Base-by-base conservation (phyloP, 2,888 invertebrate genomes). In the Macrostomum cliftonense region DNA sequence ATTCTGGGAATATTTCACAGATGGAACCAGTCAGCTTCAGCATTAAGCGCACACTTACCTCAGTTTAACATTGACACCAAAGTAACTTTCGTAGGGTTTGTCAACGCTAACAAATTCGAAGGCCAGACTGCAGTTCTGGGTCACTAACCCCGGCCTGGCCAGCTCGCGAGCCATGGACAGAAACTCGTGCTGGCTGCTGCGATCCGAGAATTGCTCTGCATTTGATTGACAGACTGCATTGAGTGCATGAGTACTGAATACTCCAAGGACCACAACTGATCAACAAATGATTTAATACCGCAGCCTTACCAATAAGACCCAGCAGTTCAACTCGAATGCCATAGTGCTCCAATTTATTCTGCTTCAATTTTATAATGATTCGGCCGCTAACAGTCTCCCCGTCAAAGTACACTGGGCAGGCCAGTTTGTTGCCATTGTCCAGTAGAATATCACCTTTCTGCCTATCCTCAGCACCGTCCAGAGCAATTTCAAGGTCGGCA, bases 51-150 rank as follows among this genome's bases (percentile, higher is more conserved):
- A n/a, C n/a, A n/a, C 57, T 54, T 59, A 79, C 78, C 83, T 77
- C 60, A 93, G 74, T 61, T 87, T 78, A 45, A 89, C 91, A 74
- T 93, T 91, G 42, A 84, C 80, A 47, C 95, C 97, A 55, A 88
- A 86, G 69, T 97, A 97, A 42, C 91, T 88, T 75, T 97, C 97
- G 70, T 84, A 97, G 2, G 95, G 93, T 74, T 97, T 97, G 72
- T 95, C 95, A 37, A 97, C 95, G 71, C 95, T 89, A 44, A 83
- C 81, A 71, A 97, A 97, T 64, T 95, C 93, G 73, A 99, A 97
- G 17, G 83, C 82, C 72, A 87, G 95, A 55, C 83, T 83, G 44
- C 85, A 83, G 66, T 87, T 89, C 63, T 91, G 87, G 45, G 84
- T 78, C 55, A 97, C 77, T 67, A 97, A 95, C 1, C 95, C 97